Base-by-base conservation (phyloP, 2,797 vertebrate species). In the Lophius americanus region DNA sequence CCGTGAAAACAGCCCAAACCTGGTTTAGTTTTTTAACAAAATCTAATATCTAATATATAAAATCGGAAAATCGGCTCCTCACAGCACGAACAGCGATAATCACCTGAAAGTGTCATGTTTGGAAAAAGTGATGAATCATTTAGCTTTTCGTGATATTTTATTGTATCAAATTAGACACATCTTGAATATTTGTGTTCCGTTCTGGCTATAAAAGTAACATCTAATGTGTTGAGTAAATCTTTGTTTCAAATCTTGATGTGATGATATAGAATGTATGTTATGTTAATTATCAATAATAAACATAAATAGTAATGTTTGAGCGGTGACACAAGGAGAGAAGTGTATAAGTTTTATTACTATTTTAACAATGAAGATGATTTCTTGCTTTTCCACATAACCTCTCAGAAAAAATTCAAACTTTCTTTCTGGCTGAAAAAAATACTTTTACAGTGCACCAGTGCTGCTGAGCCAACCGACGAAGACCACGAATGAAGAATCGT, bases 151-250 rank as follows among this genome's bases (percentile, higher is more conserved):
- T 37, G 13, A 51, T 58, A 9, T 14, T 37, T 9, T 46, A 46
- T n/a, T 42, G 23, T 32, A 33, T 51, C 12, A 54, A 36, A 60
- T 60, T 48, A 39, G 47, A 68, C 46, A 36, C 42, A 10, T n/a
- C 12, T 38, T 46, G 41, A 58, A 42, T 42, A 33, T 32, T 37
- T 64, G 11, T 23, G 6, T 33, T 44, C 46, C 4, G 3, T 4
- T 41, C 12, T 7, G 13, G 14, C 32, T 49, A 41, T 44, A 39
- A 64, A 42, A 47, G 9, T 47, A 57, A 57, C 57, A 51, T n/a
- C 9, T 13, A 13, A 54, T 4, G n/a, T 35, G 5, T 3, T 4
- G 1, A n/a, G 46, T 57, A 57, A 52, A 11, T 56, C 39, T 57
- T 9, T 12, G 3, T n/a, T 46, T 14, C 11, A 38, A 38, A 7